Conservation (phyloP, 2,888 invertebrate genomes). For the Leucozona laternaria region DNA sequence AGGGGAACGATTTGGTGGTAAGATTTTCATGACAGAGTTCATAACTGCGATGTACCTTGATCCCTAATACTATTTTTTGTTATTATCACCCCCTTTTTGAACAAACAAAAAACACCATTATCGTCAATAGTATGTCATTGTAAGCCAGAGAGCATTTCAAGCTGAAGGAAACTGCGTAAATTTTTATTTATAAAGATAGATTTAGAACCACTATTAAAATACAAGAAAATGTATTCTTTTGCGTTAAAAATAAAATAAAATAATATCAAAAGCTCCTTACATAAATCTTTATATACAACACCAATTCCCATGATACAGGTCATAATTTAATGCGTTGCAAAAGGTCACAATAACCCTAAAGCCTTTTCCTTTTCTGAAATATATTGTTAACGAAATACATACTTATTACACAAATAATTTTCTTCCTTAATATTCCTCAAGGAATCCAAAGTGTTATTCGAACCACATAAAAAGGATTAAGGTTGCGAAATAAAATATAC, state of each 20-base stretch:
- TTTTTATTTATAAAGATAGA: no score
- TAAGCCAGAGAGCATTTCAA: no score
- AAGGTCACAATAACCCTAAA: conserved; percentile 12
- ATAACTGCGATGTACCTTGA: no score
- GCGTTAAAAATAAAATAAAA: background rate
- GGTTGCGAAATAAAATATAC: conserved; percentile 7
- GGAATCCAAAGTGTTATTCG: conserved; percentile 28
- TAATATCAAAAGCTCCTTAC: background rate
- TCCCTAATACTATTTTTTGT: no score
- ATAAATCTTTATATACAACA: background rate
- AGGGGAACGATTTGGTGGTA: no score
- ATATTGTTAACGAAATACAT: conserved; percentile 9
- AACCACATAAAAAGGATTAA: conserved; percentile 29
- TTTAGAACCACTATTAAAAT: no score
- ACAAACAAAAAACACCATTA: no score
- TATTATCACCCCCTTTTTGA: no score
- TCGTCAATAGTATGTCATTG: no score
- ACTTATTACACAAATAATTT: conserved; percentile 18
- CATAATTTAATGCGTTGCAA: conserved; percentile 2
- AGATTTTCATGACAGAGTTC: no score
- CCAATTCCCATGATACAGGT: conserved; percentile 8
- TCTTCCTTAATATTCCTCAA: background rate
- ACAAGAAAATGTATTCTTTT: background rate
- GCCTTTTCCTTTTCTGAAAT: background rate
- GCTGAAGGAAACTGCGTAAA: no score